A percentile compares a stretch with the other conserved stretches of the same genome.
These are phyloP conservation scores for Hippopotamus amphibius DNA, from an alignment of 2,113 vertebrate genomes.

Conservation along the genomic window DNA sequence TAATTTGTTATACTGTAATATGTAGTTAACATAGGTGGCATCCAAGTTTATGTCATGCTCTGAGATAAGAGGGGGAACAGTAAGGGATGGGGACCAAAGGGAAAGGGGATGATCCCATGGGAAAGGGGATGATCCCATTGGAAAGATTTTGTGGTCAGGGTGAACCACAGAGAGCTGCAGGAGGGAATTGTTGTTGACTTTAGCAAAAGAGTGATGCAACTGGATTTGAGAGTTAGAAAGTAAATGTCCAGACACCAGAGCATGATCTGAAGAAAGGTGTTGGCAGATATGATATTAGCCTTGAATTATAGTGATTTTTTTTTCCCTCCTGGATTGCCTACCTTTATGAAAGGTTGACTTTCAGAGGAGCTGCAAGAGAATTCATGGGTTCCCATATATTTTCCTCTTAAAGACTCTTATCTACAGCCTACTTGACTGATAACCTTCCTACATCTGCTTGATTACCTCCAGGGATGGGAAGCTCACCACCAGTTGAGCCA, in stretches of 20 bases:
- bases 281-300: background rate
- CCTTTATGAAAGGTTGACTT: background rate
- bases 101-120: background rate
- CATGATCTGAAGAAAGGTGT: background rate
- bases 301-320: background rate
- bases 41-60: background rate
- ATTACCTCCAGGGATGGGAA: background rate
- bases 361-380: background rate
- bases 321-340: background rate
- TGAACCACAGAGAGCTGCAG: background rate
- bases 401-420: background rate
- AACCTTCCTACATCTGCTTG: background rate
- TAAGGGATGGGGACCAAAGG: background rate
- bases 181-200: background rate
- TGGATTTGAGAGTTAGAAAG: background rate
- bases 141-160: background rate
- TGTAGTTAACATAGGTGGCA: background rate
- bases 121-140: background rate
- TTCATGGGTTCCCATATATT: background rate
- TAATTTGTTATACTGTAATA: background rate
- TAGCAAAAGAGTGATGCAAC: background rate
- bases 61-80: background rate
- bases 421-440: background rate
- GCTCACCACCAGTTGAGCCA: background rate
- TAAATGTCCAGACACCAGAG: background rate